Evolutionary conservation across 2,113 vertebrate species (phyloP), one percentile per base, ranked within the genome.

Genomic region (Chaenocephalus aceratus): DNA sequence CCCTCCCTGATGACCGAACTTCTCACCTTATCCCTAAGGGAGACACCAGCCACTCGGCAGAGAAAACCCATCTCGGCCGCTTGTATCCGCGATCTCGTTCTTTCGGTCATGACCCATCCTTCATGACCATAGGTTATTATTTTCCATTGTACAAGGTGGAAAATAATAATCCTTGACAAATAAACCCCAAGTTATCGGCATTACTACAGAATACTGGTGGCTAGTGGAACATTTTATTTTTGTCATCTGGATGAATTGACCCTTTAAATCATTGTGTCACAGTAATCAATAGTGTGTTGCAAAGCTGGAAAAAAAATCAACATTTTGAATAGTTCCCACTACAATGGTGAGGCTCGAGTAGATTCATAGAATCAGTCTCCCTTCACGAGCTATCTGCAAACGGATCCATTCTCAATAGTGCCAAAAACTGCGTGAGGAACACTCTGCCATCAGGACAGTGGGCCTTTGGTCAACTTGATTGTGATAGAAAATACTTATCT

Each of bases 231-330:
- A 51, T 48, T 36, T 48, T 70, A 0, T 23, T 26, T 66, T 69
- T 74, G 65, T 71, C 51, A 57, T 71, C 56, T 63, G 45, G 60
- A 16, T 75, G 64, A 68, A 78, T 15, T 75, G 52, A 67, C 70
- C 52, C 57, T 80, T 86, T 52, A 46, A 78, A 53, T 65, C 23
- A 51, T 41, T 6, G 23, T 60, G 52, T 57, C 60, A 68, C 30
- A 34, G 71, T 49, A 52, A 66, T 78, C 67, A 51, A 23, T 30
- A 30, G 30, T 57, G 67, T 83, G 75, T 73, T 73, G 41, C 65
- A 68, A 23, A 78, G 75, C 11, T 60, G 48, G 51, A 71, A 49
- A 64, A 30, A 30, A 41, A 5, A 7, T 41, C 5, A 69, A 79
- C 15, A n/a, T 26, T 49, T 21, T 21, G 36, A 41, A 41, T 41